A percentile compares a stretch with the other conserved stretches of the same genome.
These are phyloP conservation scores for Molossus alvarezi DNA, from an alignment of 2,797 vertebrate genomes.

Conservation along the genomic window DNA sequence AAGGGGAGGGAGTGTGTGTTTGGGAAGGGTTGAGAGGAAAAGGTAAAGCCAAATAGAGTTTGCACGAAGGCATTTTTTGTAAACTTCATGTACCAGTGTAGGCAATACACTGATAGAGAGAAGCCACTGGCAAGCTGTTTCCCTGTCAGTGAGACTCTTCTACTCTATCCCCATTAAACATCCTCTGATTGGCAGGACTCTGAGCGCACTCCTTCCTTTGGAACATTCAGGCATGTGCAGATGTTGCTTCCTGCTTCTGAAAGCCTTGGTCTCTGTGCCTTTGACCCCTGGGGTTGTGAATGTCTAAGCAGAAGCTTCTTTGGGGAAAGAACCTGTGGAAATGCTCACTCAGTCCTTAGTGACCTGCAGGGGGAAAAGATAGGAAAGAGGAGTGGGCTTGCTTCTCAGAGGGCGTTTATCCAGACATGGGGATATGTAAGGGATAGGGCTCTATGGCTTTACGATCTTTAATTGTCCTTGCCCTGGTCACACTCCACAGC, in stretches of 20 bases:
- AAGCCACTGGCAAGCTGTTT: neutral
- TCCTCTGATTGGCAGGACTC: neutral
- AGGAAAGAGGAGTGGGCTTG: neutral
- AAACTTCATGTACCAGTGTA: too few species aligned
- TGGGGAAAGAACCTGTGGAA: neutral
- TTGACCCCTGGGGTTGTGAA: neutral
- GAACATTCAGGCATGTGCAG: neutral
- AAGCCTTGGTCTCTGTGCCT: neutral
- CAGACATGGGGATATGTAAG: neutral
- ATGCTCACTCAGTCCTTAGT: neutral
- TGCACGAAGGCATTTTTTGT: neutral
- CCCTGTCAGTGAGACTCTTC: neutral
- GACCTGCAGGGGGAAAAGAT: constrained; percentile 51
- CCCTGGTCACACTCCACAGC: neutral
- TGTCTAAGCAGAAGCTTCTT: neutral
- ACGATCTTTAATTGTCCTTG: neutral
- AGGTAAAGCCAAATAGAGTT: neutral
- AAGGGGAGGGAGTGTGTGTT: neutral
- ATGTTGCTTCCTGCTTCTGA: neutral
- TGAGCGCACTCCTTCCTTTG: neutral
- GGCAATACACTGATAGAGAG: neutral
- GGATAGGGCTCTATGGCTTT: neutral
- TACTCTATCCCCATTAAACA: neutral
- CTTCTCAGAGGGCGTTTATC: neutral
- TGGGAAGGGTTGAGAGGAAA: neutral